phyloP scores from a whole-genome alignment of 2,113 vertebrate genomes.

The Charina bottae region DNA sequence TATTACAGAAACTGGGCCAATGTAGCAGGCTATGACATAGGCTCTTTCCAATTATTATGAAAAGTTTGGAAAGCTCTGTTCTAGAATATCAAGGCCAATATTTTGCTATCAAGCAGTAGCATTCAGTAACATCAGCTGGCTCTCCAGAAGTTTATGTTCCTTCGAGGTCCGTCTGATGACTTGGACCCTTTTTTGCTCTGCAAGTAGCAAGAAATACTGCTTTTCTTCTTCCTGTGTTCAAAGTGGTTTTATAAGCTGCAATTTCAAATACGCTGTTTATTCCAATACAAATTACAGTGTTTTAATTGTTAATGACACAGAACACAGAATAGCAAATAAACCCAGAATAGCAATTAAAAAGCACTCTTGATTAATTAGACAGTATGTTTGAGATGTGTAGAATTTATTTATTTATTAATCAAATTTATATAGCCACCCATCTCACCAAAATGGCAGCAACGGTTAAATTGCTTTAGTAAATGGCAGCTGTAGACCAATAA shows the following conservation, averaged over 20 bases:
- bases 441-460: conserved; percentile 11
- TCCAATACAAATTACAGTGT: not conserved
- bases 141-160: not conserved
- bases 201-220: not conserved
- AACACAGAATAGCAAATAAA: conserved; percentile 22
- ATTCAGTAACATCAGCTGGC: not conserved
- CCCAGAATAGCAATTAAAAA: not conserved
- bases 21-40: not conserved
- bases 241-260: not conserved
- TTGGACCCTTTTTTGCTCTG: not conserved
- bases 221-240: conserved; percentile 30
- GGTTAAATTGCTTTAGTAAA: conserved; percentile 18
- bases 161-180: not conserved
- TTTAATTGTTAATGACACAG: not conserved
- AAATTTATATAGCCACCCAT: too few species aligned
- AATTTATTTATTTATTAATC: not conserved
- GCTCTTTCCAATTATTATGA: not conserved
- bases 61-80: too few species aligned
- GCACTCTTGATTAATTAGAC: conserved; percentile 46
- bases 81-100: not conserved
- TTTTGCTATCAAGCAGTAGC: not conserved
- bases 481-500: conserved; percentile 23
- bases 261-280: conserved; percentile 1
- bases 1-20: not conserved
- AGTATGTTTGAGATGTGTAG: conserved; percentile 42